Conservation (phyloP, 1,140 invertebrate genomes). For the Aporrectodea caliginosa region DNA sequence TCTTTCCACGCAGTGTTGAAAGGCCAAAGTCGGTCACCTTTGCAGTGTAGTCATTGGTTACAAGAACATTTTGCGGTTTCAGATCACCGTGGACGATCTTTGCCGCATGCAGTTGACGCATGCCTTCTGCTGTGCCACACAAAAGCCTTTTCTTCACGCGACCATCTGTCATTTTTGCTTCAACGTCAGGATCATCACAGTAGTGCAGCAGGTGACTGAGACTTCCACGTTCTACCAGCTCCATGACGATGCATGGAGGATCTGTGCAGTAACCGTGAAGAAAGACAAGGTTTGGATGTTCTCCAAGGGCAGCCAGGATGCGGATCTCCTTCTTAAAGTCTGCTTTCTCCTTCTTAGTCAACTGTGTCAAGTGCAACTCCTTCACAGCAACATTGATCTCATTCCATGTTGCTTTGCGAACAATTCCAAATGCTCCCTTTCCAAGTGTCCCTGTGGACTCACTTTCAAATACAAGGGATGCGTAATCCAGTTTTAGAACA, state of each 20-base stretch:
- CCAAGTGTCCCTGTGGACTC: neutral
- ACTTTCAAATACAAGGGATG: neutral
- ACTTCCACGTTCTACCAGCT: conserved; percentile 18
- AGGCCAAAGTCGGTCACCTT: conserved; percentile 28
- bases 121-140: conserved; percentile 7
- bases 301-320: neutral
- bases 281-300: conserved; percentile 28
- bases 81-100: conserved; percentile 21
- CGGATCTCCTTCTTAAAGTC: neutral
- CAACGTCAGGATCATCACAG: conserved; percentile 21
- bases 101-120: neutral
- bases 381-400: neutral
- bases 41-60: conserved; percentile 15
- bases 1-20: conserved; percentile 25
- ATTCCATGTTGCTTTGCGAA: neutral
- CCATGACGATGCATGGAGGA: conserved; percentile 28
- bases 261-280: conserved; percentile 27
- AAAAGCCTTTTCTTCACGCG: conserved; percentile 23
- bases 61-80: conserved; percentile 18
- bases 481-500: neutral
- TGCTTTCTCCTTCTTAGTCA: neutral
- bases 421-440: neutral
- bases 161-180: conserved; percentile 28
- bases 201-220: conserved; percentile 26
- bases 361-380: neutral